Evolutionary conservation across 2,797 vertebrate genomes (phyloP).

Genomic region (Varecia variegata): DNA sequence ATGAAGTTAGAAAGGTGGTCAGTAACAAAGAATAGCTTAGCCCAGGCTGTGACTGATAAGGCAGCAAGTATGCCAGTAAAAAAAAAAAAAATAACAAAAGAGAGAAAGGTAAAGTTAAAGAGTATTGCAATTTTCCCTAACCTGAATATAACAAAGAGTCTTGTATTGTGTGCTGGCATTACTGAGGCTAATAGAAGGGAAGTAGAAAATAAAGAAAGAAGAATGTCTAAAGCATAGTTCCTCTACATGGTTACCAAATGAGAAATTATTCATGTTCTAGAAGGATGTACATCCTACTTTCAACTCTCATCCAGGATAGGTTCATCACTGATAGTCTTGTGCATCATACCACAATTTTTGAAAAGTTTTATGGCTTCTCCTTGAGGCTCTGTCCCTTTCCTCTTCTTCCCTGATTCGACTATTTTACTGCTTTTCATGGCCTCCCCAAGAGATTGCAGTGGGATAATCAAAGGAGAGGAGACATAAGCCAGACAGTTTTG

Average conservation of each 20-base stretch:
- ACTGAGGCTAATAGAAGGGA: not conserved
- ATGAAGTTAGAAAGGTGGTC: not conserved
- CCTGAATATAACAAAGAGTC: not conserved
- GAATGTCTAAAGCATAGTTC: not conserved
- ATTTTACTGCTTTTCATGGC: not conserved
- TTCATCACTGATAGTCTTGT: not conserved
- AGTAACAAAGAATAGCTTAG: not conserved
- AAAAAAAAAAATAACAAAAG: not conserved
- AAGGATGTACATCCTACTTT: not conserved
- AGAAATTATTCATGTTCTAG: not conserved
- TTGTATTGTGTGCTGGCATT: not conserved
- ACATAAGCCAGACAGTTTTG: constrained; percentile 42
- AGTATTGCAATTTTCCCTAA: not conserved
- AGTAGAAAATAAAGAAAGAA: not conserved
- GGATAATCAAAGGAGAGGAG: constrained; percentile 41
- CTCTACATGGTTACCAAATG: not conserved
- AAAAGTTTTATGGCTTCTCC: not conserved
- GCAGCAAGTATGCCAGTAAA: not conserved
- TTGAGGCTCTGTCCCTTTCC: not conserved
- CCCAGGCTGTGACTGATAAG: not conserved
- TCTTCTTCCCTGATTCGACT: not conserved
- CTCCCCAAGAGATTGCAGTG: constrained; percentile 33
- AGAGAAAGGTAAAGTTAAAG: not conserved
- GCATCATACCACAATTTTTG: not conserved
- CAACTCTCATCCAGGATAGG: not conserved